Base-by-base conservation (phyloP, 2,888 invertebrate genomes). In the Acleris holmiana region DNA sequence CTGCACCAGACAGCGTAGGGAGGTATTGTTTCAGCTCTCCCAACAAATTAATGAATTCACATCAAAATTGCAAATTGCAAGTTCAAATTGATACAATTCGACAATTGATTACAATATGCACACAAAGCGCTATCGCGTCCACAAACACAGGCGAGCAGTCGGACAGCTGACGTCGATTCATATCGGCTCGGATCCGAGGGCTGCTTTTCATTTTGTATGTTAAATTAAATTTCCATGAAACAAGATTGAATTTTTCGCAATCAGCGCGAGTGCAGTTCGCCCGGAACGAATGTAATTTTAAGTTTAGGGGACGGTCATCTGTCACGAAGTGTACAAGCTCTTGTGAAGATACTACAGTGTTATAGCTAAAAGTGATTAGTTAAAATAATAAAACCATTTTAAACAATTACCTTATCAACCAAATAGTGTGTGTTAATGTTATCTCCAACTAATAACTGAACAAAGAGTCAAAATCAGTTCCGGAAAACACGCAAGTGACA, bases 201-300 rank as follows among this genome's bases (percentile, higher is more conserved):
- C 79, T 75, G 89, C 90, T 88, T 89, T 91, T 91, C 91, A 91
- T 91, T 92, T 91, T 85, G 89, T 85, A 91, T 90, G 91, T 91
- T 91, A 91, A 92, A 92, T 92, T 91, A 91, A 92, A 92, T 92
- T 91, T 92, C 88, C 87, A 91, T 91, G 91, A 88, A 91, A 92
- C 91, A 90, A 89, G 88, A 91, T 91, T 91, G 91, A 91, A 91
- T 91, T 92, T 92, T 91, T 91, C 88, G 90, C 91, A 92, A 92
- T 91, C 91, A 92, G 83, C 86, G 84, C 83, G 80, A 78, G 78
- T 77, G 80, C 76, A 77, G 77, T 76, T 80, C 76, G 76, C 75
- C 75, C 74, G 75, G 76, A 79, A 78, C 82, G 77, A 82, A 81
- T 60, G 54, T 55, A 60, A 60, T 65, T 65, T 65, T 46, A 55